Evolutionary conservation across 2,113 vertebrate species (phyloP).

Genomic region (Siniperca chuatsi): DNA sequence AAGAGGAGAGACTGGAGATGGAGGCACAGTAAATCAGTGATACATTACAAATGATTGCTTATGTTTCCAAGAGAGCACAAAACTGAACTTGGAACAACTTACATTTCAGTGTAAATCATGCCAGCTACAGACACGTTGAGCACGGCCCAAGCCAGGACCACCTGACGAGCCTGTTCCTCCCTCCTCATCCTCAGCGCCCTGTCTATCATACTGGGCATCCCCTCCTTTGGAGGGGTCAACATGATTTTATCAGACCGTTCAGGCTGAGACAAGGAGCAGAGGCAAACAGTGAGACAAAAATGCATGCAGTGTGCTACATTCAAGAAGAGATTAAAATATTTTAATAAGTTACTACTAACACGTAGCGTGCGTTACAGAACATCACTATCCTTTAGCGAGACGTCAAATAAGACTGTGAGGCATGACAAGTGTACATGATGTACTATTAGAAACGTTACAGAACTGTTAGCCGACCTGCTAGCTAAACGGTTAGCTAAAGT

Average conservation of each 20-base stretch:
- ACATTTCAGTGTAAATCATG: constrained; percentile 98
- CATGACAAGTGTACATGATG: background rate
- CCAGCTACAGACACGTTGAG: constrained; percentile 93
- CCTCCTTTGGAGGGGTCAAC: constrained; percentile 84
- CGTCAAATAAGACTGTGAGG: background rate
- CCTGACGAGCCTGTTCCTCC: constrained; percentile 90
- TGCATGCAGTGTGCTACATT: background rate
- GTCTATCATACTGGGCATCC: constrained; percentile 88
- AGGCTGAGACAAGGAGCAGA: constrained; percentile 27
- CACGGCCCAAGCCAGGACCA: constrained; percentile 93
- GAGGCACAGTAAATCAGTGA: background rate
- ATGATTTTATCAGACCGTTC: constrained; percentile 41
- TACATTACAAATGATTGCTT: too few relatives aligned
- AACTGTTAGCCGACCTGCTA: constrained; percentile 29
- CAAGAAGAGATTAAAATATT: background rate
- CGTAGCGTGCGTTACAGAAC: background rate
- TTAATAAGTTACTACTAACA: background rate
- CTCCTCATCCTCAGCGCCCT: constrained; percentile 91
- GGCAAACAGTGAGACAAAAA: background rate
- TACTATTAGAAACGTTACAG: too few relatives aligned
- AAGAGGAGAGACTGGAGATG: background rate
- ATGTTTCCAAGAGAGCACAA: background rate
- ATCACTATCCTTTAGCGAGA: background rate
- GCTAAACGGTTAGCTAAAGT: constrained; percentile 50
- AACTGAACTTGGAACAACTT: constrained; percentile 39